phyloP scores from a whole-genome alignment of 2,888 invertebrate species.

The Coelogynopora nodosa region DNA sequence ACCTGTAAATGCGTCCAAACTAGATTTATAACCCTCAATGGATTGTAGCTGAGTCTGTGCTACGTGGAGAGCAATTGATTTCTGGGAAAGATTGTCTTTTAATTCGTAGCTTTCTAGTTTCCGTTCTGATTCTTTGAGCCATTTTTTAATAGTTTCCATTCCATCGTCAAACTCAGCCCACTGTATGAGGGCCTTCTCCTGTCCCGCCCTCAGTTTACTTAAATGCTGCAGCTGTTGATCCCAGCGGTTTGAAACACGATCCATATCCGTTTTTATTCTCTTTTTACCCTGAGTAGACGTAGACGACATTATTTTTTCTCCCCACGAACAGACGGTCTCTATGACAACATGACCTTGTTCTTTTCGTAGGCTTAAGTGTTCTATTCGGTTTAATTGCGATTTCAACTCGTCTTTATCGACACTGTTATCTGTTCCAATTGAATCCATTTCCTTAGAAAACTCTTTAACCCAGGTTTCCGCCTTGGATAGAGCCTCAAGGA shows the following conservation, averaged over 20 bases:
- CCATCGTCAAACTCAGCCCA: slow-evolving; percentile 8
- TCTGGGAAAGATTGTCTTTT: neutral
- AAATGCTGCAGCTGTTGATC: neutral
- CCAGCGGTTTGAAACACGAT: neutral
- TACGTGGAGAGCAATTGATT: neutral
- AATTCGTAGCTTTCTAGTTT: neutral
- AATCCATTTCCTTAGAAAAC: neutral
- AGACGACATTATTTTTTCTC: neutral
- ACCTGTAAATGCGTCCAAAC: neutral
- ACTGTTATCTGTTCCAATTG: neutral
- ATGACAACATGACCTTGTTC: neutral
- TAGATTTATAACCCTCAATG: neutral
- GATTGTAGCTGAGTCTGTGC: neutral
- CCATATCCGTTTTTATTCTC: neutral
- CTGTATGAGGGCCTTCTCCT: neutral
- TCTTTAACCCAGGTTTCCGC: neutral
- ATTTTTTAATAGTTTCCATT: neutral
- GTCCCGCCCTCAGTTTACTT: neutral
- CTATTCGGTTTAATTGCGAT: neutral
- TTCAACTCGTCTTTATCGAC: neutral
- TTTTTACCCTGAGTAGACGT: neutral
- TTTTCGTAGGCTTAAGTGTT: neutral
- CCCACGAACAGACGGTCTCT: neutral
- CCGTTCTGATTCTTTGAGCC: neutral
- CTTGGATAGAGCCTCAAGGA: neutral